Evolutionary conservation across 2,797 vertebrate genomes (phyloP), one percentile per base, ranked within the genome.

Genomic region (Tauraco hartlaubi): DNA sequence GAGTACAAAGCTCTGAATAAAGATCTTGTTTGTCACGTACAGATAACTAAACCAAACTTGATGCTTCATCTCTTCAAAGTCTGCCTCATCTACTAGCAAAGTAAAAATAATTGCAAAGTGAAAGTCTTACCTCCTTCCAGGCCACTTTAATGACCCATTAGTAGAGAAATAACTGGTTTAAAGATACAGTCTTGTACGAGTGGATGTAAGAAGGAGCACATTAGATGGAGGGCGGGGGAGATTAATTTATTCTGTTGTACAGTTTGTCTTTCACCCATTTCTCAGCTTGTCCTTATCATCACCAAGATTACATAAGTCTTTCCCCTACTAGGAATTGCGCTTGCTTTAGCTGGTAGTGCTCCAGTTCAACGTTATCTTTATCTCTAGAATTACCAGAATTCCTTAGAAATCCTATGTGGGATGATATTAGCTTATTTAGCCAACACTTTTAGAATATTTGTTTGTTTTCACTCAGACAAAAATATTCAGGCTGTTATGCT

Each of bases 341-440:
- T 94, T 84, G 48, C 58, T 94, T 96, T 78, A 75, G 35, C 62
- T 92, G 43, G 31, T 59, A 85, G 12, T 22, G 26, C 18, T 94
- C 72, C 87, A 92, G 29, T 59, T 91, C 35, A 84, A 77, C 55
- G 22, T 62, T 88, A 66, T 92, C 88, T 88, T 92, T 92, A 55
- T 84, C 62, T 90, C 79, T 78, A 84, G 43, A 94, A 86, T 81
- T 73, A n/a, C 33, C 81, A 69, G 59, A 90, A 94, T 92, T 88
- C 87, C 63, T 92, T 69, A 67, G 73, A 95, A 94, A 94, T 91
- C 62, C 12, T 29, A 3, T 55, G 63, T 85, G 85, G 59, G 59
- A 86, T 77, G 39, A 73, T 46, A 95, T 44, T 71, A 73, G 14
- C 22, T 81, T 86, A 73, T 91, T 94, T 94, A 48, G 13, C 51